phyloP scores from a whole-genome alignment of 2,797 vertebrate genomes.

The Fundulus diaphanus region DNA sequence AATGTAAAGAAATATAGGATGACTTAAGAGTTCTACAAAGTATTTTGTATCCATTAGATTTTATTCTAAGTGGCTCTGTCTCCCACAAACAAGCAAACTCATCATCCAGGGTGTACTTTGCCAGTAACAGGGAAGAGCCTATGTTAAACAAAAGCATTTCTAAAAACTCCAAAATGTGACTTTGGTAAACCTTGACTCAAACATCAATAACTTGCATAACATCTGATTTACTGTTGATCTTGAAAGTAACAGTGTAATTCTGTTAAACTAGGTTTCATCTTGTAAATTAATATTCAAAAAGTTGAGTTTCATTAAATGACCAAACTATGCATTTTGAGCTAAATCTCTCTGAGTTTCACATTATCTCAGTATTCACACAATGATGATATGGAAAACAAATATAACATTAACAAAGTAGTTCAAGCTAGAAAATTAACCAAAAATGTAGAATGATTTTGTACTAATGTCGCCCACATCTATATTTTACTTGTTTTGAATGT shows the following conservation, averaged over 20 bases:
- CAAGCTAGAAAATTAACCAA: not conserved
- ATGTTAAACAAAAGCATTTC: conserved; percentile 17
- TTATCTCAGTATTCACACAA: not conserved
- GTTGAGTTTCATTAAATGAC: too few relatives aligned
- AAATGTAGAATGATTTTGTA: not conserved
- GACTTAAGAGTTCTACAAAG: conserved; percentile 2
- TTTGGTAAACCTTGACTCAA: too few relatives aligned
- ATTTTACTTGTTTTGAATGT: too few relatives aligned
- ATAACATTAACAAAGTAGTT: not conserved
- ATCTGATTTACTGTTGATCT: conserved; percentile 2
- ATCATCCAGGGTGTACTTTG: conserved; percentile 6
- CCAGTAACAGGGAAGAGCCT: too few relatives aligned
- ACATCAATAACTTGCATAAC: too few relatives aligned
- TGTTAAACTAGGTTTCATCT: not conserved
- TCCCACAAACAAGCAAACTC: not conserved
- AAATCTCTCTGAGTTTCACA: too few relatives aligned
- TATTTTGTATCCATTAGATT: conserved; percentile 1
- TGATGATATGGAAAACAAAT: not conserved
- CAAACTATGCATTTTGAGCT: not conserved
- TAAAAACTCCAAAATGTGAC: not conserved
- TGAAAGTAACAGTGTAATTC: conserved; percentile 5
- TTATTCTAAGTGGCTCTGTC: not conserved
- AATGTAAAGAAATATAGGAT: not conserved
- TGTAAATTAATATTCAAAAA: too few relatives aligned
- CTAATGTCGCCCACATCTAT: too few relatives aligned